These are phyloP conservation scores for Tenodera sinensis DNA, from an alignment of 2,888 invertebrate species.

Conservation along the genomic window DNA sequence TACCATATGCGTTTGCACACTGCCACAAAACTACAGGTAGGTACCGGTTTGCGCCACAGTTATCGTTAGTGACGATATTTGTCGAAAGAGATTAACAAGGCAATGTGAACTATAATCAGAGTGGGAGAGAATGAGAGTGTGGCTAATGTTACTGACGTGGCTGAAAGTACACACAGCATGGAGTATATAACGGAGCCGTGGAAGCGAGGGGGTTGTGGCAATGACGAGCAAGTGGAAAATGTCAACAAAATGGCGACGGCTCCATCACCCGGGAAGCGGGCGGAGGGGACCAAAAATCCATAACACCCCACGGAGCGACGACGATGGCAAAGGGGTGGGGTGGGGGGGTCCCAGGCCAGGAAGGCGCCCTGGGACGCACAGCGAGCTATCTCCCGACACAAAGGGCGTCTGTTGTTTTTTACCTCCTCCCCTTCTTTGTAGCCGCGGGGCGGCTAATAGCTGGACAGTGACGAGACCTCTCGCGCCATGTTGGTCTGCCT, in stretches of 20 bases:
- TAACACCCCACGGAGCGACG: constrained; percentile 11
- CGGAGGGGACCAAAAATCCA: constrained; percentile 11
- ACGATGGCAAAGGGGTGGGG: background rate
- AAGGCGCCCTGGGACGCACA: background rate
- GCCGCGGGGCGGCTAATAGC: background rate
- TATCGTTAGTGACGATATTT: no score
- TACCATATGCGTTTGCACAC: no score
- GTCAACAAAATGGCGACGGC: constrained; percentile 18
- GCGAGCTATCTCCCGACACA: background rate
- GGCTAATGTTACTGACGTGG: background rate
- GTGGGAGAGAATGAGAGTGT: background rate
- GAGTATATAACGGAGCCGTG: background rate
- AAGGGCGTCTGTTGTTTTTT: background rate
- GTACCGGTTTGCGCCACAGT: no score
- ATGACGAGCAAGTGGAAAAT: constrained; percentile 15
- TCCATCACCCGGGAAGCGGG: constrained; percentile 5
- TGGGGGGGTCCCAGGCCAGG: constrained; percentile 8
- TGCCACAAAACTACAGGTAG: no score
- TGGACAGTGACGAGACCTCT: background rate
- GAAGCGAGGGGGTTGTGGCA: background rate
- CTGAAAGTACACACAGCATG: background rate
- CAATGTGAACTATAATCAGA: background rate
- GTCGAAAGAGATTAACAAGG: no score
- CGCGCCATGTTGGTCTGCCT: background rate
- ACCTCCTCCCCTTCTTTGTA: background rate